A percentile compares a stretch with the other conserved stretches of the same genome.
Evolutionary conservation across 2,797 vertebrate species (phyloP).

Genomic region (Malacoctenus gilli): DNA sequence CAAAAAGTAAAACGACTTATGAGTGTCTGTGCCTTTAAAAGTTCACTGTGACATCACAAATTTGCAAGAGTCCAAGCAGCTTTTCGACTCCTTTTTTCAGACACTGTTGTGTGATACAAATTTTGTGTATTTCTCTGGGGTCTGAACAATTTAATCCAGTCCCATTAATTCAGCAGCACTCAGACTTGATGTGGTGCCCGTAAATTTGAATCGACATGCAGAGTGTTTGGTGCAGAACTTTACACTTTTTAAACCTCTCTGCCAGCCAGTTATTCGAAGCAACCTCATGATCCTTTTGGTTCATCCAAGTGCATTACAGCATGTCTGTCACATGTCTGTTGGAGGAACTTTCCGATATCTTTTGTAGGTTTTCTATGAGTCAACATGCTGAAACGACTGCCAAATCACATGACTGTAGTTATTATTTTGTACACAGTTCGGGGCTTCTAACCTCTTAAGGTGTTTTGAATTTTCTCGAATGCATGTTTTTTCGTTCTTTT

Average conservation of each 20-base stretch:
- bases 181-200: too few relatives aligned
- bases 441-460: conserved; percentile 17
- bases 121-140: too few relatives aligned
- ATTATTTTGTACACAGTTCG: conserved; percentile 16
- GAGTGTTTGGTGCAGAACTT: background rate
- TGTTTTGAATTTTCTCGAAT: conserved; percentile 16
- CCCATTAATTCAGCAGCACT: too few relatives aligned
- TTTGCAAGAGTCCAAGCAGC: too few relatives aligned
- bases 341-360: conserved; percentile 21
- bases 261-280: conserved; percentile 15
- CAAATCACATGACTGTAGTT: conserved; percentile 25
- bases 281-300: conserved; percentile 19
- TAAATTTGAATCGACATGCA: conserved; percentile 1
- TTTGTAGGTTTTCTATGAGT: conserved; percentile 44
- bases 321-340: conserved; percentile 35
- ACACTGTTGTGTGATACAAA: too few relatives aligned
- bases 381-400: conserved; percentile 48
- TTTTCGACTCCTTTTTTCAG: too few relatives aligned
- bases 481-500: conserved; percentile 37
- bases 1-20: too few relatives aligned
- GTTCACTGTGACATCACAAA: too few relatives aligned
- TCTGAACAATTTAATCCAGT: too few relatives aligned
- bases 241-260: conserved; percentile 9
- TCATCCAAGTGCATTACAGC: conserved; percentile 59
- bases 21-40: too few relatives aligned